A percentile compares a stretch with the other conserved stretches of the same genome.
Evolutionary conservation across 2,113 vertebrate species (phyloP).

Genomic region (Oreochromis niloticus): DNA sequence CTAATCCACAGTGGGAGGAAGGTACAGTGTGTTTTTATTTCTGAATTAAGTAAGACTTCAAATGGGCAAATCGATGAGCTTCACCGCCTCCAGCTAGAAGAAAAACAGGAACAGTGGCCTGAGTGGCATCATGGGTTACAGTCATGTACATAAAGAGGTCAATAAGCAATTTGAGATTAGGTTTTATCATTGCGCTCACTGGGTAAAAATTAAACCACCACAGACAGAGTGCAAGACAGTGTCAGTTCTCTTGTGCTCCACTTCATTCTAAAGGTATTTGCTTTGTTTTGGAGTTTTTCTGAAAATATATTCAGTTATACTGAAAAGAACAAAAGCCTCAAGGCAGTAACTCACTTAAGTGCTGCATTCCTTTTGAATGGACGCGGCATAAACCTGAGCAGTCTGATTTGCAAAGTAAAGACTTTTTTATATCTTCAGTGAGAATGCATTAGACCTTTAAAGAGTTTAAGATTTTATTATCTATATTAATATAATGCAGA

Average conservation of each 20-base stretch:
- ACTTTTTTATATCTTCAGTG: not conserved
- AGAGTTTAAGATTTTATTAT: not conserved
- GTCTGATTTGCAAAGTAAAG: not conserved
- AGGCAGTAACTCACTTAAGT: not conserved
- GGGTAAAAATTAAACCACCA: not conserved
- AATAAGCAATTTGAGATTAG: slow-evolving; percentile 63
- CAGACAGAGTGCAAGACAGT: not conserved
- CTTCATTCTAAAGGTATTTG: not conserved
- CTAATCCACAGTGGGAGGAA: slow-evolving; percentile 3
- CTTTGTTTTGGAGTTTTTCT: not conserved
- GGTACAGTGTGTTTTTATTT: not conserved
- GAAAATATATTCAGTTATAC: not conserved
- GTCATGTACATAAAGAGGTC: slow-evolving; percentile 24
- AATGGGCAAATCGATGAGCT: slow-evolving; percentile 25
- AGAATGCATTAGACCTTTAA: not conserved
- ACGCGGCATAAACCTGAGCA: not conserved
- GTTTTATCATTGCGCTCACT: not conserved
- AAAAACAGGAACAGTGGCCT: not conserved
- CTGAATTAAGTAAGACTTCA: slow-evolving; percentile 33
- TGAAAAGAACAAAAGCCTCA: not conserved
- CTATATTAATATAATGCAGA: not conserved
- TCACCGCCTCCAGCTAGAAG: not conserved
- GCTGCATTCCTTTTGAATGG: not conserved
- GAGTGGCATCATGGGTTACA: slow-evolving; percentile 35
- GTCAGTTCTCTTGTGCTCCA: not conserved